Base-by-base conservation (phyloP, 2,113 vertebrate species). In the Amblyornis subalaris region DNA sequence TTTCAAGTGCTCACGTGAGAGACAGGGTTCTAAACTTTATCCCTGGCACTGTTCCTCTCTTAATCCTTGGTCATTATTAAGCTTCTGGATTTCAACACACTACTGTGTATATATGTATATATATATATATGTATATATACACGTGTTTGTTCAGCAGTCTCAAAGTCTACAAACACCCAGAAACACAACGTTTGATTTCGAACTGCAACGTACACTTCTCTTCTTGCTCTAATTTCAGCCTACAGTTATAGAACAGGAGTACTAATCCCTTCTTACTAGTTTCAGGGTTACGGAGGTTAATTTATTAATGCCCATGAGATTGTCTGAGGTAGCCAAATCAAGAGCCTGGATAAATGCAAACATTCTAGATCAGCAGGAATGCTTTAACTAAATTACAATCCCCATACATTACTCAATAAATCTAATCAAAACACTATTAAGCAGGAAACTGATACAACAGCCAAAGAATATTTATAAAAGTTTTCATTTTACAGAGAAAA, bases 281-380 rank as follows among this genome's bases (percentile, higher is more conserved):
- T 85, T 71, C 51, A 88, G 76, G 38, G 45, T 60, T 66, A 36
- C 54, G 55, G 3, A 85, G 22, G n/a, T 78, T 92, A 78, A 87
- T 89, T 87, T 84, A 67, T 62, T 60, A 65, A 85, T 33, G 31
- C 61, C 53, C 33, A 9, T 12, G 58, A 91, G 65, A 55, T 21
- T 58, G 36, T 23, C 38, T 57, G 33, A 67, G 29, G 33, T 13
- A 53, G 38, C 17, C 42, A 89, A 77, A 45, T 16, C 55, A 57
- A 87, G 76, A 82, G 31, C 25, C 28, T n/a, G 13, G 44, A 36
- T 75, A 78, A 74, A 58, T 69, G 40, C 28, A 81, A 60, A 75
- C 17, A 48, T 33, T 38, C 38, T 51, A 55, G n/a, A 50, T 77
- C 47, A 74, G 57, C 51, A 22, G 26, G 25, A 92, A 88, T 24